Evolutionary conservation across 2,797 vertebrate species (phyloP).

Genomic region (Danio kyathit): DNA sequence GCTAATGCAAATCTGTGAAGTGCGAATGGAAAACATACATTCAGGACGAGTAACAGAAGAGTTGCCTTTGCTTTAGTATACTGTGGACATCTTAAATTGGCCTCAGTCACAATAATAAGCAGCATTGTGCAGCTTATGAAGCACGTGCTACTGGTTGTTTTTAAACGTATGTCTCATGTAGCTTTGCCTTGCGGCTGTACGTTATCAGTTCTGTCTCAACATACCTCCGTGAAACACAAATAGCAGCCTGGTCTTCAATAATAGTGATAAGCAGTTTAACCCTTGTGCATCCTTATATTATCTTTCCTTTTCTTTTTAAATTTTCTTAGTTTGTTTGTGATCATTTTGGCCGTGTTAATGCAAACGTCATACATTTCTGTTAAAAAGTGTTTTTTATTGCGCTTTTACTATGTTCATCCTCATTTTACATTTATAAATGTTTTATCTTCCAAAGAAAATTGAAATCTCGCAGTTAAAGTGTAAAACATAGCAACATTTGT

Average conservation of each 20-base stretch:
- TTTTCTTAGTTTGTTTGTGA: too few relatives aligned
- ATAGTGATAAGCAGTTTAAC: background rate
- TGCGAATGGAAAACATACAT: background rate
- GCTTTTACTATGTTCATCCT: too few relatives aligned
- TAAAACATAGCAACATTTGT: too few relatives aligned
- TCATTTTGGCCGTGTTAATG: too few relatives aligned
- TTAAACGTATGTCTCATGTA: background rate
- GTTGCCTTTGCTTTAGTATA: background rate
- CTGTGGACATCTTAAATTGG: background rate
- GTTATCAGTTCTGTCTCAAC: background rate
- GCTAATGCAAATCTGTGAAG: constrained; percentile 5
- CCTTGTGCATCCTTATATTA: too few relatives aligned
- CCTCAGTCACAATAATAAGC: constrained; percentile 4
- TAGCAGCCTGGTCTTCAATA: background rate
- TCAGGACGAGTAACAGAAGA: background rate
- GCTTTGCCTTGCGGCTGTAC: background rate
- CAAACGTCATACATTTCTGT: too few relatives aligned
- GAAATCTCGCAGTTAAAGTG: too few relatives aligned
- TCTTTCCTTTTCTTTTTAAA: too few relatives aligned
- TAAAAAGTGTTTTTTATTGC: too few relatives aligned
- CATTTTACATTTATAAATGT: too few relatives aligned
- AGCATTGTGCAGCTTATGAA: constrained; percentile 12
- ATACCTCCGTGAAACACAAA: background rate
- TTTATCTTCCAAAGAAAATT: too few relatives aligned
- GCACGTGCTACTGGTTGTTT: background rate